A percentile compares a stretch with the other conserved stretches of the same genome.
phyloP scores from a whole-genome alignment of 1,140 invertebrate genomes.

The Anastrepha obliqua region DNA sequence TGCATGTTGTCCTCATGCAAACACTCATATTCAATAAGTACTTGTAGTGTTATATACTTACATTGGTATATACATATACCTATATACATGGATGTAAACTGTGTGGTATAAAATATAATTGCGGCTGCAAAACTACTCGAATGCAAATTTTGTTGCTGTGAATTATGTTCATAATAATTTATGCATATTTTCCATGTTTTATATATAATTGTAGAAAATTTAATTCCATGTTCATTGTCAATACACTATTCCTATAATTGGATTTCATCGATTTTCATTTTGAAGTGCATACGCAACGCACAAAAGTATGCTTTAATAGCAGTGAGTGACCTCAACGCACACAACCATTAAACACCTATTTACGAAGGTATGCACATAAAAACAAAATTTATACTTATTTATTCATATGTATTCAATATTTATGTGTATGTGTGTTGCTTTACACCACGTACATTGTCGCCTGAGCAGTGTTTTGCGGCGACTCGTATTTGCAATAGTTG shows the following conservation, averaged over 20 bases:
- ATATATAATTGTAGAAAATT: slow-evolving; percentile 7
- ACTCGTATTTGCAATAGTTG: slow-evolving; percentile 5
- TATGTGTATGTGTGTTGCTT: neutral
- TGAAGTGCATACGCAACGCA: slow-evolving; percentile 6
- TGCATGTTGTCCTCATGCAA: neutral
- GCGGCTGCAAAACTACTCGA: neutral
- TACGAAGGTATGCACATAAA: neutral
- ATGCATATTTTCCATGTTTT: slow-evolving; percentile 38
- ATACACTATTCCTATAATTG: slow-evolving; percentile 54
- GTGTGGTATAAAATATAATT: neutral
- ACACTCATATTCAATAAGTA: neutral
- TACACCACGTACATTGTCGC: neutral
- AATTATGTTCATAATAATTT: slow-evolving; percentile 42
- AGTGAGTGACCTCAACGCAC: slow-evolving; percentile 33
- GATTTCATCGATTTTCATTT: slow-evolving; percentile 52
- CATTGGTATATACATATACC: too few species aligned
- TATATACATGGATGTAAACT: too few species aligned
- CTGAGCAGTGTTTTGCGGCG: neutral
- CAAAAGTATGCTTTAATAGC: slow-evolving; percentile 13
- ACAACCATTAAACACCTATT: neutral
- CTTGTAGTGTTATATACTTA: neutral
- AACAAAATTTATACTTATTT: neutral
- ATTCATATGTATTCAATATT: neutral
- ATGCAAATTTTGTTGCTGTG: slow-evolving; percentile 25
- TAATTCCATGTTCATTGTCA: slow-evolving; percentile 51